A percentile compares a stretch with the other conserved stretches of the same genome.
These are phyloP conservation scores for Macrostomum lignano DNA, from an alignment of 1,140 invertebrate species.

Conservation along the genomic window DNA sequence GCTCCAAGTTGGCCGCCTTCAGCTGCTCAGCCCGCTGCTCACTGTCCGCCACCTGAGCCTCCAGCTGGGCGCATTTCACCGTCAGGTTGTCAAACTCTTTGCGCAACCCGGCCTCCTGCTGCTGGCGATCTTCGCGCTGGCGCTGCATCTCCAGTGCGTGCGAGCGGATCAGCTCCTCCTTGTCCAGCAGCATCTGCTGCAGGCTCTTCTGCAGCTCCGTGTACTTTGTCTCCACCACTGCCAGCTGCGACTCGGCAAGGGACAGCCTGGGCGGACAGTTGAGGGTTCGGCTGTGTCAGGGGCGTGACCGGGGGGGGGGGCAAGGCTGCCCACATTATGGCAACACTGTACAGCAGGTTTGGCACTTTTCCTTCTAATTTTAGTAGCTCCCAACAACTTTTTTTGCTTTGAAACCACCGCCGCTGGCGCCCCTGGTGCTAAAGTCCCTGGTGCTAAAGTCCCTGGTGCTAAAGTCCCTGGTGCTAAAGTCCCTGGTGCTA, in stretches of 20 bases:
- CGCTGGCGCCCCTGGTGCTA: no score
- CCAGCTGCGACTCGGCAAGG: constrained; percentile 21
- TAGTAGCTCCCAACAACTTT: no score
- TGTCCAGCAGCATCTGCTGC: constrained; percentile 15
- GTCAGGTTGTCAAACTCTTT: constrained; percentile 18
- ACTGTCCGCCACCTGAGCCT: constrained; percentile 13
- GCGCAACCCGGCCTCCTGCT: constrained; percentile 14
- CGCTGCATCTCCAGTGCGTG: constrained; percentile 14
- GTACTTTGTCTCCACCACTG: constrained; percentile 18
- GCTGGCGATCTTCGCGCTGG: constrained; percentile 14
- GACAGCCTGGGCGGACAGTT: constrained; percentile 13
- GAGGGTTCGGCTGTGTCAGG: background rate
- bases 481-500: no score
- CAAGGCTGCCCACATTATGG: no score
- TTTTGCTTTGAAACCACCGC: no score
- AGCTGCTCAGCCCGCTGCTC: constrained; percentile 8
- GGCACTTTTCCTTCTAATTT: no score
- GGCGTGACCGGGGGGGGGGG: background rate
- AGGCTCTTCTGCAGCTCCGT: constrained; percentile 15
- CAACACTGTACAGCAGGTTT: no score
- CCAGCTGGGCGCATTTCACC: constrained; percentile 15
- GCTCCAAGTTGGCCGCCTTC: constrained; percentile 20
- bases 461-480: no score
- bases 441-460: no score
- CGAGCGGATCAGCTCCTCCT: constrained; percentile 12